These are phyloP conservation scores for Uropetala carovei DNA, from an alignment of 2,888 invertebrate genomes.

Conservation along the genomic window DNA sequence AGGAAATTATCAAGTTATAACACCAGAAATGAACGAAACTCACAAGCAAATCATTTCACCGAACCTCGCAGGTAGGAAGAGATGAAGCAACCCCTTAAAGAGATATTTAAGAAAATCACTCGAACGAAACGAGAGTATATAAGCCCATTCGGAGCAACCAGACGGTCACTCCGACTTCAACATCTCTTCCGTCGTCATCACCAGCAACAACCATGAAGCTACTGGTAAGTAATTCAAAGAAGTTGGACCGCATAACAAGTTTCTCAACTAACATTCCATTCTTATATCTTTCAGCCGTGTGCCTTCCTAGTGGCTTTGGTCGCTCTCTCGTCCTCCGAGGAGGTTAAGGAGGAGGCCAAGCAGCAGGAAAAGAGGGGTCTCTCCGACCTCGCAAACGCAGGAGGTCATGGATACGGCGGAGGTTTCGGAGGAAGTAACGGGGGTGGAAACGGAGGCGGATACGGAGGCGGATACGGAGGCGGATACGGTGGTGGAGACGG, in stretches of 20 bases:
- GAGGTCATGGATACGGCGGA: conserved; percentile 40
- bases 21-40: no score
- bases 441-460: neutral
- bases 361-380: conserved; percentile 54
- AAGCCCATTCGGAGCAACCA: neutral
- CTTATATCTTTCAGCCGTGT: neutral
- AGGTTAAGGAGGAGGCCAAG: conserved; percentile 48
- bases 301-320: conserved; percentile 12
- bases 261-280: neutral
- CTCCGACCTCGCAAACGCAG: conserved; percentile 9
- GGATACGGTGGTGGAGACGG: no score
- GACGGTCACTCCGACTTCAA: neutral
- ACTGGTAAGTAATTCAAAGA: neutral
- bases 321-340: neutral
- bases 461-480: no score
- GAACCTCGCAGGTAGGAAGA: no score
- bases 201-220: conserved; percentile 40
- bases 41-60: no score
- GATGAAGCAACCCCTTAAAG: no score
- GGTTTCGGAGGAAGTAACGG: no score
- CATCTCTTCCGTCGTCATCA: conserved; percentile 1
- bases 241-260: no score
- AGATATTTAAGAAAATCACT: no score
- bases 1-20: no score
- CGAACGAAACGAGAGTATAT: neutral